Conservation (phyloP, 2,797 vertebrate species). For the Myotis daubentonii region DNA sequence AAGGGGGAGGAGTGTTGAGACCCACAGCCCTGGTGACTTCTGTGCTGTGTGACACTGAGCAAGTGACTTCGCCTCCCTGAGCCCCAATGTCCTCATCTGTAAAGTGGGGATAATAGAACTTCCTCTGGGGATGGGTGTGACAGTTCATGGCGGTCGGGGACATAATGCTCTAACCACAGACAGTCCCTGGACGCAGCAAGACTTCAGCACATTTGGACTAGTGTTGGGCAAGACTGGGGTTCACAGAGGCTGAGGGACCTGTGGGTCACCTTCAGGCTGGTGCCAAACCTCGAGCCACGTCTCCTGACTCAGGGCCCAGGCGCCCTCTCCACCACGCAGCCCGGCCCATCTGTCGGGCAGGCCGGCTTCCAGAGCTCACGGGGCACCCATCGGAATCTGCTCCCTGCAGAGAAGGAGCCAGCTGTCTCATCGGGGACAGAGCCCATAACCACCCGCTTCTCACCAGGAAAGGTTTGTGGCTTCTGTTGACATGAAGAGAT, state of each 20-base stretch:
- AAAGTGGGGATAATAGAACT: neutral
- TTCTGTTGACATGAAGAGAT: constrained; percentile 42
- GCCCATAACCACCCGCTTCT: neutral
- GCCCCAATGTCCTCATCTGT: neutral
- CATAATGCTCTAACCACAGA: rapidly evolving
- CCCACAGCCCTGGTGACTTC: neutral
- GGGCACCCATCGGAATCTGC: neutral
- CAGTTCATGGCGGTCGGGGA: neutral
- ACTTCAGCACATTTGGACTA: rapidly evolving
- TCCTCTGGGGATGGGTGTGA: neutral
- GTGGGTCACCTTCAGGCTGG: rapidly evolving
- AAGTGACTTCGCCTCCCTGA: neutral
- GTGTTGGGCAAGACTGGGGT: rapidly evolving
- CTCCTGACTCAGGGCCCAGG: neutral
- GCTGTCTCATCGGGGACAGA: neutral
- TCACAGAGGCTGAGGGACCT: neutral
- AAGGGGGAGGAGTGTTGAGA: neutral
- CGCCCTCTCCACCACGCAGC: rapidly evolving
- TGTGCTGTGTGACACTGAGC: neutral
- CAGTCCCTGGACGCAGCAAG: rapidly evolving
- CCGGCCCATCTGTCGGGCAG: rapidly evolving
- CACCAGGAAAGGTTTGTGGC: neutral
- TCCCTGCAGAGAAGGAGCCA: neutral
- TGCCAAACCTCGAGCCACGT: neutral
- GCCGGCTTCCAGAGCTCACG: neutral